Base-by-base conservation (phyloP, 2,888 invertebrate genomes). In the Achlya flavicornis region DNA sequence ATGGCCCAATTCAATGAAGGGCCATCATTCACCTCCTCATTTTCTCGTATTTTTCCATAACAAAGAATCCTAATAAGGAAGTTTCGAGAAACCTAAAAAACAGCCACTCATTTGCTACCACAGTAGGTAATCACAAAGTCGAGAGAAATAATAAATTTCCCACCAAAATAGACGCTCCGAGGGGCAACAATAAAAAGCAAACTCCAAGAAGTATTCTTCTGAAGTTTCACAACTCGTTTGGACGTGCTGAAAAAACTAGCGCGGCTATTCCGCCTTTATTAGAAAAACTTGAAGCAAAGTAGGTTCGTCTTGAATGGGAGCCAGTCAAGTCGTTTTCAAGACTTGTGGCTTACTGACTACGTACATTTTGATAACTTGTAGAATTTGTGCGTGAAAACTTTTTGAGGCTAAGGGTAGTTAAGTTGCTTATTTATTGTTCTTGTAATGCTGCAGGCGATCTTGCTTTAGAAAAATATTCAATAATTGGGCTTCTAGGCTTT, bases 221-320 rank as follows among this genome's bases (percentile, higher is more conserved):
- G 66, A 79, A 77, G 69, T 77, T 76, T 62, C 68, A 69, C 71
- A 71, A 79, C 76, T 78, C 77, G 72, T 75, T 78, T 71, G 65
- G 70, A 70, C 41, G 65, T 53, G 61, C 59, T 61, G 61, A 67
- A 71, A 69, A 78, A 74, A 75, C 79, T 77, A 74, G 69, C 68
- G n/a, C 63, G 64, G 63, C 58, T 57, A 33, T 64, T 58, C 64
- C 60, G 59, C 64, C 77, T 77, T 79, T 79, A 79, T 79, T 77
- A 77, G 76, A 74, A 75, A 77, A 77, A 79, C 74, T 79, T 79
- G 69, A 72, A 77, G 26, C 60, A 43, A 43, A 71, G 68, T 66
- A 64, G 61, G 48, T 58, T 64, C 32, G 64, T 58, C 67, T 73
- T 61, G 69, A 74, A 75, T 74, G 67, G 68, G 68, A 68, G 71